A percentile compares a stretch with the other conserved stretches of the same genome.
phyloP scores from a whole-genome alignment of 2,113 vertebrate species.

The Gorilla gorilla region DNA sequence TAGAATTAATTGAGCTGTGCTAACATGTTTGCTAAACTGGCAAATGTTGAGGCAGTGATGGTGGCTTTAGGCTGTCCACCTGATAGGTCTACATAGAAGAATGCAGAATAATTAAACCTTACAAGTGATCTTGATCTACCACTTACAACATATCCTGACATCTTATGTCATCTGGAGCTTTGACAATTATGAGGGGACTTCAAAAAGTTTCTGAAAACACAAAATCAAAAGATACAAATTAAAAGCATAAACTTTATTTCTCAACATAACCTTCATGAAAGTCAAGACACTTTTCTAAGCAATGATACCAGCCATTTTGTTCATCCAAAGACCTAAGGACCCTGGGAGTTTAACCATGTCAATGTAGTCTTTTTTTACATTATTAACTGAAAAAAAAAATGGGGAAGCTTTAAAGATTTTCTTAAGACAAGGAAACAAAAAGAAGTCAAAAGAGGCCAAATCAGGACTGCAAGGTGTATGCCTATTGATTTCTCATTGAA shows the following conservation, averaged over 20 bases:
- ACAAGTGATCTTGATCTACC: not conserved
- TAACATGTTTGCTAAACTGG: not conserved
- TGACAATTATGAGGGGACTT: not conserved
- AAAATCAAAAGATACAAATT: not conserved
- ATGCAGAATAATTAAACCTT: not conserved
- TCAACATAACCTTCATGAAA: not conserved
- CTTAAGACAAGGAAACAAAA: not conserved
- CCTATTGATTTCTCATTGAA: not conserved
- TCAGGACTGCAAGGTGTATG: not conserved
- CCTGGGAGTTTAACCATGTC: not conserved
- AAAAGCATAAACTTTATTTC: not conserved
- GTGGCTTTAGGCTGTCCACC: not conserved
- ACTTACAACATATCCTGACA: not conserved
- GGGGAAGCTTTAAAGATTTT: not conserved
- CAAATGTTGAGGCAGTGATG: not conserved
- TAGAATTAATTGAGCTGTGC: not conserved
- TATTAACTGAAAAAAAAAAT: not conserved
- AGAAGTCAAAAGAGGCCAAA: not conserved
- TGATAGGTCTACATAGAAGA: not conserved
- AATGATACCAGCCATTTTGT: not conserved
- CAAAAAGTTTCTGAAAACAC: not conserved
- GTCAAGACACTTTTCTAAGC: not conserved
- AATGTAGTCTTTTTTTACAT: not conserved
- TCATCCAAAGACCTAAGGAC: not conserved
- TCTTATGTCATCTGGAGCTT: not conserved